Evolutionary conservation across 2,113 vertebrate genomes (phyloP), one percentile per base, ranked within the genome.

Genomic region (Coturnix japonica): DNA sequence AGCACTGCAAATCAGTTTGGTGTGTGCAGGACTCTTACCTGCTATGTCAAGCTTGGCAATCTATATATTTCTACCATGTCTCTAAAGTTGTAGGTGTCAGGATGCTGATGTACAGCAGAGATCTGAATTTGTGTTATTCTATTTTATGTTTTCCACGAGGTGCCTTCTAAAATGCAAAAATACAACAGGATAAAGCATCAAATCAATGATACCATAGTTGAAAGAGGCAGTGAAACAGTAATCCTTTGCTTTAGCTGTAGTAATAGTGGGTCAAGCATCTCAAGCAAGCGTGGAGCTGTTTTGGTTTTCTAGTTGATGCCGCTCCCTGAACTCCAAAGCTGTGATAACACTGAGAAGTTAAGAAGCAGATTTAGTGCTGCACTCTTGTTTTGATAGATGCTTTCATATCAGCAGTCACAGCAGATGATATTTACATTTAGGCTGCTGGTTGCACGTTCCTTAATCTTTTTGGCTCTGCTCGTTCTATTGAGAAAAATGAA

Each of bases 401-500:
- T 75, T 63, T 44, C 2, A 1, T 33, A 20, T 92, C 91, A 94
- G 90, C 83, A 95, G 47, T 90, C 78, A 76, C 31, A 89, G 92
- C 70, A 89, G 59, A 87, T 49, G 47, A 81, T 91, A 89, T 78
- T 96, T 94, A 87, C 89, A 82, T 91, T 93, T 37, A 92, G 60
- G 60, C 70, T 85, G 79, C 60, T 80, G 59, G 60, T 9, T 90
- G 49, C 19, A 33, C 1, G 31, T 63, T 92, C 67, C 81, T 65
- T 73, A 54, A 92, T 93, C 76, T 86, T 91, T 93, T 59, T 87
- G 91, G 84, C 87, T 82, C 39, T 46, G 54, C 86, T 82, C 21
- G 54, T 51, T 95, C 81, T 76, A 66, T 8, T 70, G 51, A 89
- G 86, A 74, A 46, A 63, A 89, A 84, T 26, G 90, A 95, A 94